A percentile compares a stretch with the other conserved stretches of the same genome.
Conservation (phyloP, 2,888 invertebrate genomes). For the Tiliacea citrago region DNA sequence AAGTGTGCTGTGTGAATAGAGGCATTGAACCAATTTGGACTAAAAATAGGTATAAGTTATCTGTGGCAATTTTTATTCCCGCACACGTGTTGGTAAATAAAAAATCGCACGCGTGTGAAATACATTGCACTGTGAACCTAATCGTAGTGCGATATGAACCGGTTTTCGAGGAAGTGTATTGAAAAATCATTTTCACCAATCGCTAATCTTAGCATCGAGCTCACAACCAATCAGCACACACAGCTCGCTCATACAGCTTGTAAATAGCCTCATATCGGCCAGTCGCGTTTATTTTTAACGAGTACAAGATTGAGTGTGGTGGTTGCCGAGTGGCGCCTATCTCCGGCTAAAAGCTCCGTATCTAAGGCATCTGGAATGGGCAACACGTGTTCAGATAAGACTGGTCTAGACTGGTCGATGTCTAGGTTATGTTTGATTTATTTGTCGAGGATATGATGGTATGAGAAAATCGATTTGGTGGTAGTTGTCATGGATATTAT, state of each 20-base stretch:
- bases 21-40: too few species aligned
- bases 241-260: slow-evolving; percentile 28
- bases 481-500: background rate
- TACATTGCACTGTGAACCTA: too few species aligned
- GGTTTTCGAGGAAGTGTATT: too few species aligned
- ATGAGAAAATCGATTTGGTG: slow-evolving; percentile 33
- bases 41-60: too few species aligned
- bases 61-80: too few species aligned
- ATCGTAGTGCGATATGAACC: too few species aligned
- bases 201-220: background rate
- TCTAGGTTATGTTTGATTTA: slow-evolving; percentile 52
- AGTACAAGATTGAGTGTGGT: slow-evolving; percentile 55
- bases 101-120: too few species aligned
- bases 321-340: slow-evolving; percentile 61
- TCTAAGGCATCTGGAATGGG: slow-evolving; percentile 68
- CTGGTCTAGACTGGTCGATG: slow-evolving; percentile 58
- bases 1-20: too few species aligned
- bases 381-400: slow-evolving; percentile 70
- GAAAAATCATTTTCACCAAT: background rate
- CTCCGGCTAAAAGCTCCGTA: slow-evolving; percentile 67
- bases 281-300: slow-evolving; percentile 63
- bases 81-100: too few species aligned
- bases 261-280: slow-evolving; percentile 38
- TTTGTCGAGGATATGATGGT: slow-evolving; percentile 14
- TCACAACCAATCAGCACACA: slow-evolving; percentile 9